Evolutionary conservation across 2,888 invertebrate genomes (phyloP).

Genomic region (Aphidoletes aphidimyza): DNA sequence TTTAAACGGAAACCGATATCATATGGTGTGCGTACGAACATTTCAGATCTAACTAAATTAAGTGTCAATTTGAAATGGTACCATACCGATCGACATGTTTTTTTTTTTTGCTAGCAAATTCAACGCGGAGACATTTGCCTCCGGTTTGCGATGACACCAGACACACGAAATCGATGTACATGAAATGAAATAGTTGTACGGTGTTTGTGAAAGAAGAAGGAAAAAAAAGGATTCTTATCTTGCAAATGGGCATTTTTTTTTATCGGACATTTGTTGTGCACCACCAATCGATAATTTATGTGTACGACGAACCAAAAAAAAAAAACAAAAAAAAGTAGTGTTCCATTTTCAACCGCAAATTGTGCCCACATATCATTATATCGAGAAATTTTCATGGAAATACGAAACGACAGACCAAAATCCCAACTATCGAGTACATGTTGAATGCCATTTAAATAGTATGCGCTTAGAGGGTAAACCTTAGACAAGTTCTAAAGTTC

Average conservation of each 20-base stretch:
- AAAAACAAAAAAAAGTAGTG: too few relatives aligned
- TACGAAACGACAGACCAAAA: not conserved
- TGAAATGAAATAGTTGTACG: slow-evolving; percentile 45
- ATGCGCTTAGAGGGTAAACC: not conserved
- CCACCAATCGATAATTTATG: slow-evolving; percentile 25
- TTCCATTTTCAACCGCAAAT: not conserved
- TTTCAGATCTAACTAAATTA: slow-evolving; percentile 12
- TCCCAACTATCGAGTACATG: not conserved
- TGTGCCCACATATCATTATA: slow-evolving; percentile 18
- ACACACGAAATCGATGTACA: too few relatives aligned
- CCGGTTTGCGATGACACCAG: slow-evolving; percentile 9
- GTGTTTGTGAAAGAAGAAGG: too few relatives aligned
- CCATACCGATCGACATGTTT: not conserved
- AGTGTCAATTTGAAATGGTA: not conserved
- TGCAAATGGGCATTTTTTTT: not conserved
- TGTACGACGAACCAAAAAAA: not conserved
- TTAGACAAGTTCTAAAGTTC: not conserved
- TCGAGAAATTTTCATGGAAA: not conserved
- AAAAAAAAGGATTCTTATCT: slow-evolving; percentile 27
- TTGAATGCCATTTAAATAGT: not conserved
- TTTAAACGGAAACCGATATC: slow-evolving; percentile 5
- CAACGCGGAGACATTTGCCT: not conserved
- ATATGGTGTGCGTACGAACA: not conserved
- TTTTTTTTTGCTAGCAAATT: not conserved
- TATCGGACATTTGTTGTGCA: not conserved